phyloP scores from a whole-genome alignment of 2,888 invertebrate genomes.

The Octodonta nipae region DNA sequence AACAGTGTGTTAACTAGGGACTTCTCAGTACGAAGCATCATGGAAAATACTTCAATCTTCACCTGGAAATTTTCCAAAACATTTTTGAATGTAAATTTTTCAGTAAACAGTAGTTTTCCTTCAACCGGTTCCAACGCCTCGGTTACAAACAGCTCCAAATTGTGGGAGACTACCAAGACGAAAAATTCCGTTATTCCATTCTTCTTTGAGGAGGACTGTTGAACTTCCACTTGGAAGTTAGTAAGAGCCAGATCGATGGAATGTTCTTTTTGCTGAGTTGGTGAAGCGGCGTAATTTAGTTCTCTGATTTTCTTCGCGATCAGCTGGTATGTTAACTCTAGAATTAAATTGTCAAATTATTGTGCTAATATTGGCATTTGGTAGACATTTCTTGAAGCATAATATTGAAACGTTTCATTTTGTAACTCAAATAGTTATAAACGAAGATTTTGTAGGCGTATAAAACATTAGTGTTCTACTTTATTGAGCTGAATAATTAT shows the following conservation, averaged over 20 bases:
- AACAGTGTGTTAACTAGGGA: too few species aligned
- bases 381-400: too few species aligned
- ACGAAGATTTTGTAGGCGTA: too few species aligned
- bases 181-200: slow-evolving; percentile 26
- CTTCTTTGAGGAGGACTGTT: slow-evolving; percentile 5
- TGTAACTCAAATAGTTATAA: too few species aligned
- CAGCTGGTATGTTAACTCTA: slow-evolving; percentile 14
- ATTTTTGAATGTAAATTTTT: slow-evolving; percentile 26
- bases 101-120: slow-evolving; percentile 20
- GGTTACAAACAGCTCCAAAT: slow-evolving; percentile 23
- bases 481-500: background rate
- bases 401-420: too few species aligned
- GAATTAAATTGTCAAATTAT: too few species aligned
- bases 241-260: too few species aligned
- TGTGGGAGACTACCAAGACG: slow-evolving; percentile 26
- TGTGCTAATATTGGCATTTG: too few species aligned
- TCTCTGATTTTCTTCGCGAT: slow-evolving; percentile 16
- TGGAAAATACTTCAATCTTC: slow-evolving; percentile 36
- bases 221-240: slow-evolving; percentile 18
- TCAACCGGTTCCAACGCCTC: slow-evolving; percentile 13
- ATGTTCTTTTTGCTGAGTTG: too few species aligned
- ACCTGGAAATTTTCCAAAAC: slow-evolving; percentile 33
- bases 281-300: slow-evolving; percentile 8
- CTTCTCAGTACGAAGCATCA: too few species aligned
- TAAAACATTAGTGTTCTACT: too few species aligned